These are phyloP conservation scores for Clivina fossor DNA, from an alignment of 2,888 invertebrate genomes.

Conservation along the genomic window DNA sequence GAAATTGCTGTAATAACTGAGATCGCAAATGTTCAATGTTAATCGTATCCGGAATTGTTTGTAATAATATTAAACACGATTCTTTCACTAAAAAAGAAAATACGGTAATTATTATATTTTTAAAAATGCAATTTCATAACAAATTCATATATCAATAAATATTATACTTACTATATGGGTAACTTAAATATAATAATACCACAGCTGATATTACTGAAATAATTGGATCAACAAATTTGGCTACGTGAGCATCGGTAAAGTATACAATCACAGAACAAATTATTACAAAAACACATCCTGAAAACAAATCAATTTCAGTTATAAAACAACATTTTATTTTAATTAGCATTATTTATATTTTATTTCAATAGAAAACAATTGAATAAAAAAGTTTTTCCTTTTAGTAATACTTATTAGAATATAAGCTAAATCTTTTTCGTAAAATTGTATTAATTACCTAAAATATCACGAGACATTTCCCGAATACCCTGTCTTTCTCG, in stretches of 20 bases:
- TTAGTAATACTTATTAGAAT: too few species aligned
- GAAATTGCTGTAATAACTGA: conserved; percentile 66
- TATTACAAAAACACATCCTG: conserved; percentile 77
- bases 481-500: conserved; percentile 60
- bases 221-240: conserved; percentile 74
- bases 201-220: conserved; percentile 75
- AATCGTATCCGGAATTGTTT: conserved; percentile 89
- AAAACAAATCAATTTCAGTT: too few species aligned
- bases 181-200: conserved; percentile 71
- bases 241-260: conserved; percentile 61
- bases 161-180: conserved; percentile 72
- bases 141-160: conserved; percentile 5
- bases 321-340: too few species aligned
- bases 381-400: too few species aligned
- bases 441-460: conserved; percentile 52
- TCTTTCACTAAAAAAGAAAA: conserved; percentile 71
- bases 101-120: background rate
- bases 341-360: too few species aligned
- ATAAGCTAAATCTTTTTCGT: too few species aligned
- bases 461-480: conserved; percentile 64
- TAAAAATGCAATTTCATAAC: conserved; percentile 1
- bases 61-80: conserved; percentile 83
- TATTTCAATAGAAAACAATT: too few species aligned
- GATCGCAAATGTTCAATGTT: conserved; percentile 71
- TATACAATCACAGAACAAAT: conserved; percentile 63